Percentiles rank a stretch among this genome's conserved stretches.
Conservation (phyloP, 2,797 vertebrate genomes). For the Carduelis carduelis region DNA sequence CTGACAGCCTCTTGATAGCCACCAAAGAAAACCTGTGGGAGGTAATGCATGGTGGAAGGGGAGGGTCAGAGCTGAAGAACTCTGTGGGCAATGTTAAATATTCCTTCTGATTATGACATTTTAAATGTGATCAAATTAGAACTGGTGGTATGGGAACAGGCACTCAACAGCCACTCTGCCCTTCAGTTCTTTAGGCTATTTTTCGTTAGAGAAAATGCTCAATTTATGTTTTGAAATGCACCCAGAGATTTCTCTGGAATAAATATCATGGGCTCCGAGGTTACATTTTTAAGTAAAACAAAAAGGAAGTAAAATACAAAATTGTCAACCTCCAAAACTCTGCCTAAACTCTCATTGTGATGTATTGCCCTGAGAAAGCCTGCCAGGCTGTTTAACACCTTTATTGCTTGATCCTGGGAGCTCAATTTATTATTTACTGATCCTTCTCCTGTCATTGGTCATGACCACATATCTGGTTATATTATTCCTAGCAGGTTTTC, state of each 20-base stretch:
- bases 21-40: background rate
- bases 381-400: constrained; percentile 15
- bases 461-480: background rate
- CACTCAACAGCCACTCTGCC: background rate
- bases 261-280: background rate
- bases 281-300: background rate
- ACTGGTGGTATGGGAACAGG: background rate
- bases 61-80: background rate
- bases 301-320: background rate
- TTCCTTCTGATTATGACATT: background rate
- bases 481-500: constrained; percentile 30
- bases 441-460: background rate
- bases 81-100: background rate
- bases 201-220: background rate
- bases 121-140: background rate
- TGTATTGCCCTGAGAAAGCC: background rate
- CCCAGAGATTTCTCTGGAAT: background rate
- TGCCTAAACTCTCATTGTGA: background rate
- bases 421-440: constrained; percentile 33
- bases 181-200: background rate
- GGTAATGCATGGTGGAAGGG: background rate
- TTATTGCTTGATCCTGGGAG: constrained; percentile 20
- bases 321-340: background rate
- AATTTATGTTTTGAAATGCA: background rate
- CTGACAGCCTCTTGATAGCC: background rate